Conservation (phyloP, 2,113 vertebrate species). For the Nothocercus nigrocapillus region DNA sequence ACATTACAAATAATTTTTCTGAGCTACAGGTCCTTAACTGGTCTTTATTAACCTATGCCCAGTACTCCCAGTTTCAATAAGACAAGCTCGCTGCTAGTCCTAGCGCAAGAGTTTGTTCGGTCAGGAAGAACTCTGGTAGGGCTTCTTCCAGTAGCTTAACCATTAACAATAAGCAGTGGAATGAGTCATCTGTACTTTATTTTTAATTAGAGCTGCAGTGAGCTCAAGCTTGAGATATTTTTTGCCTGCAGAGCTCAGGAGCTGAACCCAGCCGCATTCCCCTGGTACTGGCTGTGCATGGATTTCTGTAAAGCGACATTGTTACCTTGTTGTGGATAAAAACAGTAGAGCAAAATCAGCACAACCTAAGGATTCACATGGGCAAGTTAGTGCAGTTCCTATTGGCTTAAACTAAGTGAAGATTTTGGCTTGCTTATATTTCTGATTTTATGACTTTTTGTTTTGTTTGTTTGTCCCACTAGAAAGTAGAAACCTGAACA, state of each 20-base stretch:
- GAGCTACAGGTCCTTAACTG: neutral
- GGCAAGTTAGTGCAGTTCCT: neutral
- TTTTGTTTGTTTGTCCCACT: neutral
- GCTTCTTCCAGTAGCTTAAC: conserved; percentile 56
- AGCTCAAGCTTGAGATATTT: conserved; percentile 23
- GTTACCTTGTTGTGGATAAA: neutral
- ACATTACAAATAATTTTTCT: conserved; percentile 8
- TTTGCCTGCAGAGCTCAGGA: conserved; percentile 30
- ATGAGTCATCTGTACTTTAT: conserved; percentile 51
- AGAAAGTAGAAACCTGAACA: neutral
- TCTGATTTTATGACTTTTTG: neutral
- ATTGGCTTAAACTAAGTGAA: neutral
- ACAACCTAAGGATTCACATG: neutral
- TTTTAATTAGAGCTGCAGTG: conserved; percentile 54
- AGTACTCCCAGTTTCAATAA: neutral
- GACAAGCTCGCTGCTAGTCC: neutral
- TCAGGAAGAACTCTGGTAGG: conserved; percentile 1
- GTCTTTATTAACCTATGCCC: conserved; percentile 3
- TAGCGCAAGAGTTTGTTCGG: neutral
- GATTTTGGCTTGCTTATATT: neutral
- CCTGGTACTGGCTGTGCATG: neutral
- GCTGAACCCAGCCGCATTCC: conserved; percentile 11
- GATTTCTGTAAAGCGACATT: neutral
- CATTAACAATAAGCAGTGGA: conserved; percentile 40
- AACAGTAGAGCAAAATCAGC: conserved; percentile 1